Conservation (phyloP, 1,140 invertebrate genomes). For the Oncopeltus fasciatus region DNA sequence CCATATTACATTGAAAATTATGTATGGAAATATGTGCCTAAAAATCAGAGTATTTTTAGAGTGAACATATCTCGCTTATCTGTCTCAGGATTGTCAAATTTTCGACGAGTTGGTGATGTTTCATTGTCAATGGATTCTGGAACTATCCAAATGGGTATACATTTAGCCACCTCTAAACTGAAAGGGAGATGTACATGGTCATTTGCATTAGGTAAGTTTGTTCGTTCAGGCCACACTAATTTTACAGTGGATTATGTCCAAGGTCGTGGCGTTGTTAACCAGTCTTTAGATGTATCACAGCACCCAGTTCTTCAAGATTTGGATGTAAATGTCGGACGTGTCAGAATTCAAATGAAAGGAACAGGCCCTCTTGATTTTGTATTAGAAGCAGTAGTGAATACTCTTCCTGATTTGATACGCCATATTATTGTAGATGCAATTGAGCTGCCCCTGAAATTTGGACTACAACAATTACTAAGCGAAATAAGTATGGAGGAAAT, state of each 20-base stretch:
- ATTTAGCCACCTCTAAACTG: constrained; percentile 61
- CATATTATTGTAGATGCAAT: constrained; percentile 72
- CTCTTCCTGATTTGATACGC: constrained; percentile 62
- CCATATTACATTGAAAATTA: constrained; percentile 50
- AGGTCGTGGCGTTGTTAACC: constrained; percentile 42
- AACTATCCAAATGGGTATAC: constrained; percentile 44
- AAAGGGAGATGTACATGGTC: constrained; percentile 56
- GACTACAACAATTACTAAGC: constrained; percentile 51
- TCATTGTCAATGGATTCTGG: constrained; percentile 43
- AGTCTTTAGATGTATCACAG: constrained; percentile 28
- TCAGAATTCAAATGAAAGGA: constrained; percentile 35
- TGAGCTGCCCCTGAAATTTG: constrained; percentile 53
- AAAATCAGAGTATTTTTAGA: constrained; percentile 17
- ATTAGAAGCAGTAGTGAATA: constrained; percentile 58
- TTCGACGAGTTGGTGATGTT: constrained; percentile 66
- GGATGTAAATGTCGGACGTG: constrained; percentile 11
- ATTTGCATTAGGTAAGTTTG: constrained; percentile 30
- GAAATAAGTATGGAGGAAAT: constrained; percentile 55
- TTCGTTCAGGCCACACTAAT: constrained; percentile 42
- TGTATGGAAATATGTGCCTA: constrained; percentile 14
- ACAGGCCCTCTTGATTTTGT: constrained; percentile 64
- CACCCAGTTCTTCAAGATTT: constrained; percentile 11
- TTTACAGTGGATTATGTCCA: constrained; percentile 56
- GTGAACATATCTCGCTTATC: constrained; percentile 39
- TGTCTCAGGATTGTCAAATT: constrained; percentile 59